A percentile compares a stretch with the other conserved stretches of the same genome.
Evolutionary conservation across 2,888 invertebrate genomes (phyloP).

Genomic region (Bruchidius siliquastri): DNA sequence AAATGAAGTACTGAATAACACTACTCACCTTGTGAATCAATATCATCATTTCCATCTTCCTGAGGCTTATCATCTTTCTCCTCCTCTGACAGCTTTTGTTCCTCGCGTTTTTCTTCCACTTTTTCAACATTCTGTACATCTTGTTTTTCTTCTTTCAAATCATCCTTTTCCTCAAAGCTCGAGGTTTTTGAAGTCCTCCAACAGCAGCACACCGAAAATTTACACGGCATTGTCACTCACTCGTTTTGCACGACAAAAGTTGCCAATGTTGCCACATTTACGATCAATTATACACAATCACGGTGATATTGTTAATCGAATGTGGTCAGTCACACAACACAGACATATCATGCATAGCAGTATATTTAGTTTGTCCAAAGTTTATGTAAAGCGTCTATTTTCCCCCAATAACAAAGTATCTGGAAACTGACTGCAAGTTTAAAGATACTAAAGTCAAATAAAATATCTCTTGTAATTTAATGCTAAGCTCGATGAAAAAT

Average conservation of each 20-base stretch:
- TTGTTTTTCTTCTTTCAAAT: not conserved
- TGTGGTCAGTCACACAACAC: too few species aligned
- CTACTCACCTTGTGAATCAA: not conserved
- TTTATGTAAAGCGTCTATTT: too few species aligned
- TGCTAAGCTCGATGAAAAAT: too few species aligned
- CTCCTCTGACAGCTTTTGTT: not conserved
- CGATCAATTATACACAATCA: not conserved
- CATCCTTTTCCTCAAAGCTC: not conserved
- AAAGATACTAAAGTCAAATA: too few species aligned
- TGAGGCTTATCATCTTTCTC: not conserved
- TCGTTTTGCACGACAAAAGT: not conserved
- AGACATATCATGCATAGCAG: too few species aligned
- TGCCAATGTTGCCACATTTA: not conserved
- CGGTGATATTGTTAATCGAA: too few species aligned
- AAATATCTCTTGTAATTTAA: too few species aligned
- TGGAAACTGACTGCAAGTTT: too few species aligned
- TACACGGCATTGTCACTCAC: not conserved
- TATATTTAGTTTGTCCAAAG: too few species aligned
- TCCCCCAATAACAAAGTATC: too few species aligned
- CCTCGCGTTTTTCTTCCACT: not conserved
- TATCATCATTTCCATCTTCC: not conserved
- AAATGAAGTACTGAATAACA: not conserved
- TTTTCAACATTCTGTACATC: not conserved
- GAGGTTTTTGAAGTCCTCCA: not conserved
- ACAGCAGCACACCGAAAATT: not conserved